Percentiles rank a stretch among this genome's conserved stretches.
These are phyloP conservation scores for Himalopsyche japonica DNA, from an alignment of 2,888 invertebrate genomes.

Conservation along the genomic window DNA sequence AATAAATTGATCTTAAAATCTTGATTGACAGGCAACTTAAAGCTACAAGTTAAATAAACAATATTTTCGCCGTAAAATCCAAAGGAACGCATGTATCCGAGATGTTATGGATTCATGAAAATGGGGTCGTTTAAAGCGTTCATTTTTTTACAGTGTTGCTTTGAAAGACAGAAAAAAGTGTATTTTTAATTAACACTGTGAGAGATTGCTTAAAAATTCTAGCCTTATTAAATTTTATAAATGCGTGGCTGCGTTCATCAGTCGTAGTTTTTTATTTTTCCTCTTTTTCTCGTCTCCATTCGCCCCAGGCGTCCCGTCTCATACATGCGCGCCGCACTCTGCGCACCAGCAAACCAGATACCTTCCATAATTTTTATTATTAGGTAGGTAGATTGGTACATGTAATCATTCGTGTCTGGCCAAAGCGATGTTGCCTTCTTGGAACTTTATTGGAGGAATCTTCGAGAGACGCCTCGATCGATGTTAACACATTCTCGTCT, in stretches of 20 bases:
- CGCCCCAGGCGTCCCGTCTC: background rate
- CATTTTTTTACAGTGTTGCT: too few species aligned
- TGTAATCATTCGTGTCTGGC: slow-evolving; percentile 3
- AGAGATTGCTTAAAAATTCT: background rate
- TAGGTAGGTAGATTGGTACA: background rate
- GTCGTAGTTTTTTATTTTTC: background rate
- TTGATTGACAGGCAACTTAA: too few species aligned
- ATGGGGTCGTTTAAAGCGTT: too few species aligned
- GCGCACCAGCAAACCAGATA: slow-evolving; percentile 10
- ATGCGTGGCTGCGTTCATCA: background rate
- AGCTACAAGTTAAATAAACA: too few species aligned
- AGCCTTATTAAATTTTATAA: background rate
- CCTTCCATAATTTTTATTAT: background rate
- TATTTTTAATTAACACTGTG: too few species aligned
- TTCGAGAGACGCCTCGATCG: background rate
- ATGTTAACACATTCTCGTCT: slow-evolving; percentile 15
- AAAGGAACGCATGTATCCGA: too few species aligned
- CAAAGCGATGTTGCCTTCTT: slow-evolving; percentile 4
- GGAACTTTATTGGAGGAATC: slow-evolving; percentile 29
- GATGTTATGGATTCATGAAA: too few species aligned
- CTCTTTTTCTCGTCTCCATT: background rate
- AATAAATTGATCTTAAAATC: too few species aligned
- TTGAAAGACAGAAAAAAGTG: too few species aligned
- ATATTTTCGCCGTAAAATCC: too few species aligned
- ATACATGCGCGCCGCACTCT: background rate